Conservation (phyloP, 37 sponge, comb jelly and placozoan genomes). For the Haliclona indistincta region DNA sequence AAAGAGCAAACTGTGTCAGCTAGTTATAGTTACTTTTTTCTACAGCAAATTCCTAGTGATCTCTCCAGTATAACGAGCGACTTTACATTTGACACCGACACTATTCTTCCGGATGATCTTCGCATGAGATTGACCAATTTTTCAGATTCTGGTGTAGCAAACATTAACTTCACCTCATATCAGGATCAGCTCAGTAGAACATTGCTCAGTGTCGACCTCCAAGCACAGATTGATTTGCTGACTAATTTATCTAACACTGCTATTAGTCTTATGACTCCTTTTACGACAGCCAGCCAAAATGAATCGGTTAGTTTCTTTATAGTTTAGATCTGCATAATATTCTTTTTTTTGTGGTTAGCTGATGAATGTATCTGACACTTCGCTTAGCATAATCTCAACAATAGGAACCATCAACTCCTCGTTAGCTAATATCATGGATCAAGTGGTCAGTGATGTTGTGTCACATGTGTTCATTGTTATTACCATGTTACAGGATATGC, state of each 20-base stretch:
- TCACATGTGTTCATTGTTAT: too few relatives aligned
- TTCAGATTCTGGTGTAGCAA: not conserved
- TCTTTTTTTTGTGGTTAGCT: too few relatives aligned
- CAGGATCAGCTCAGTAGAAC: not conserved
- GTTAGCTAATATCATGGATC: too few relatives aligned
- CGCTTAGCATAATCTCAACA: too few relatives aligned
- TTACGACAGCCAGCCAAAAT: not conserved
- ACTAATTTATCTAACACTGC: not conserved
- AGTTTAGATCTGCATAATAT: too few relatives aligned
- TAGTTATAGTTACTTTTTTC: not conserved
- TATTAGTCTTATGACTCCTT: not conserved
- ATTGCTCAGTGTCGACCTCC: not conserved
- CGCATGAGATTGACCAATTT: not conserved
- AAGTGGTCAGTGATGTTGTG: too few relatives aligned
- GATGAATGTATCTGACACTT: too few relatives aligned
- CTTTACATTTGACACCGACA: not conserved
- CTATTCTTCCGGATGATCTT: not conserved
- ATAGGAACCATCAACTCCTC: too few relatives aligned
- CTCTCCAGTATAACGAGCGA: not conserved
- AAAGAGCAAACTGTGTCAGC: not conserved
- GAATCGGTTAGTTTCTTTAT: too few relatives aligned
- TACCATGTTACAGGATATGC: conserved; percentile 1
- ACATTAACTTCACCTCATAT: not conserved
- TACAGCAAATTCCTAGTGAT: not conserved
- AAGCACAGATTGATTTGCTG: not conserved